Percentiles rank a stretch among this genome's conserved stretches.
Evolutionary conservation across 2,888 invertebrate genomes (phyloP).

Genomic region (Apamea monoglypha): DNA sequence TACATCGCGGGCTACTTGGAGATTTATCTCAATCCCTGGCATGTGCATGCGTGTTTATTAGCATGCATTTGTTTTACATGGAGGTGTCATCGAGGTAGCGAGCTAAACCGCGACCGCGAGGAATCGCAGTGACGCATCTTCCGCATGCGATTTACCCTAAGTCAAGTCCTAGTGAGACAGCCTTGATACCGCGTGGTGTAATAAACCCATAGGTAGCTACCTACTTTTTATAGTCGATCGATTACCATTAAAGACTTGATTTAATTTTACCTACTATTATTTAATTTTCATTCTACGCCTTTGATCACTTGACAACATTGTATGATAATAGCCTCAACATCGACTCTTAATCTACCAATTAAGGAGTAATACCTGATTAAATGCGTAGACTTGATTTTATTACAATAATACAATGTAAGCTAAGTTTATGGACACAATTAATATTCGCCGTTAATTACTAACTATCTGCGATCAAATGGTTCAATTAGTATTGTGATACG

Average conservation of each 20-base stretch:
- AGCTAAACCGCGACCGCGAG: no score
- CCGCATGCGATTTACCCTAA: not conserved
- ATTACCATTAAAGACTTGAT: not conserved
- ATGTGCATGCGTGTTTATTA: no score
- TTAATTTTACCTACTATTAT: slow-evolving; percentile 10
- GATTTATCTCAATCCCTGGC: no score
- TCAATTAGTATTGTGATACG: slow-evolving; percentile 4
- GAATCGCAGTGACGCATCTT: no score
- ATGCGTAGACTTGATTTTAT: slow-evolving; percentile 25
- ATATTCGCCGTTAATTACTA: not conserved
- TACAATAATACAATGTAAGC: slow-evolving; percentile 39
- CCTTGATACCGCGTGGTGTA: not conserved
- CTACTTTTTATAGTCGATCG: no score
- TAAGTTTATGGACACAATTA: not conserved
- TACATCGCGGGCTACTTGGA: no score
- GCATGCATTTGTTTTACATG: not conserved
- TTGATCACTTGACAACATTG: slow-evolving; percentile 32
- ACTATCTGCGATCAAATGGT: slow-evolving; percentile 11
- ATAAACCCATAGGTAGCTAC: not conserved
- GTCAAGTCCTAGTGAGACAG: not conserved
- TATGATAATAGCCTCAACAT: slow-evolving; percentile 9
- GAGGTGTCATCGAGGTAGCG: not conserved
- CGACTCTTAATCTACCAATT: slow-evolving; percentile 23
- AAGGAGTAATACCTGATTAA: slow-evolving; percentile 8
- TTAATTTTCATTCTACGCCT: slow-evolving; percentile 4